These are phyloP conservation scores for Caenorhabditis sp. DNA, from an alignment of 2,888 invertebrate species.

Conservation along the genomic window DNA sequence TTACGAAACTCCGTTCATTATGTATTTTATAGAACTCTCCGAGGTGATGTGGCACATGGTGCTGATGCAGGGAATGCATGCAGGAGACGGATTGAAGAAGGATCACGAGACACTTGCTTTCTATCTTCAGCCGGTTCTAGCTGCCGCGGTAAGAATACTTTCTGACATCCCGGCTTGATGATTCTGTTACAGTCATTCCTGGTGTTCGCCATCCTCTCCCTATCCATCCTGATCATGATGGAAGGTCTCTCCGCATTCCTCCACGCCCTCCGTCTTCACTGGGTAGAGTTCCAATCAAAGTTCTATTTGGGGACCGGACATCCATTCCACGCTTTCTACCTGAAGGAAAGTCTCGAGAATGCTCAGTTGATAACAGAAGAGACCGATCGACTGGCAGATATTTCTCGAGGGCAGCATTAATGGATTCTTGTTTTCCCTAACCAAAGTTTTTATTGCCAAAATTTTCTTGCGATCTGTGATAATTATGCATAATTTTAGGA, in stretches of 20 bases:
- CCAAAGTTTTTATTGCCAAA: constrained; percentile 29
- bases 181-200: constrained; percentile 87
- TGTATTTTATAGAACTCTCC: constrained; percentile 70
- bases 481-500: constrained; percentile 24
- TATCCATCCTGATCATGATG: constrained; percentile 83
- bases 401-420: constrained; percentile 30
- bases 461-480: constrained; percentile 22
- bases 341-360: constrained; percentile 61
- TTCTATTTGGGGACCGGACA: constrained; percentile 95
- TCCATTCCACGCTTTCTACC: constrained; percentile 93
- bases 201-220: constrained; percentile 87
- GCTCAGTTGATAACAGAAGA: constrained; percentile 60
- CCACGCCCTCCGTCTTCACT: constrained; percentile 74
- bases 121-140: constrained; percentile 24
- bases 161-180: not conserved
- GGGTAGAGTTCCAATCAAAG: constrained; percentile 99
- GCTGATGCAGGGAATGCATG: constrained; percentile 67
- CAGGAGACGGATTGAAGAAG: constrained; percentile 26
- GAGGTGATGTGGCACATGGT: constrained; percentile 79
- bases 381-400: constrained; percentile 59
- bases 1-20: not conserved
- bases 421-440: not conserved
- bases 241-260: constrained; percentile 84
- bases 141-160: constrained; percentile 42
- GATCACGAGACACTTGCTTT: not conserved